phyloP scores from a whole-genome alignment of 2,113 vertebrate species.

The Chaetorhynchus papuensis region DNA sequence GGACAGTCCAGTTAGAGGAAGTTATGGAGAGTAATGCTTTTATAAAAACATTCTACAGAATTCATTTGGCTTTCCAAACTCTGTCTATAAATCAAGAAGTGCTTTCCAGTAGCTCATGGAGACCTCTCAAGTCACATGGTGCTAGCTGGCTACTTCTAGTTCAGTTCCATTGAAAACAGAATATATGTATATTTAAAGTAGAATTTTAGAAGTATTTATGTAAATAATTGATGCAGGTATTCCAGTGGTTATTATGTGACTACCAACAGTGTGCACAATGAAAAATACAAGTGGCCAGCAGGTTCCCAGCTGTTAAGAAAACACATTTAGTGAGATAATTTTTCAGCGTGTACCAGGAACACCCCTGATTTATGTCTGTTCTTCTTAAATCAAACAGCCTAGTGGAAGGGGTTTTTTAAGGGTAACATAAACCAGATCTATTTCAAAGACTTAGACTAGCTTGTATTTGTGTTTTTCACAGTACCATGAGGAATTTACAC shows the following conservation, averaged over 20 bases:
- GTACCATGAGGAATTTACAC: background rate
- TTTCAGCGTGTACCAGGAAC: background rate
- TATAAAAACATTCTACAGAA: conserved; percentile 16
- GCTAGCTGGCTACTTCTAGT: background rate
- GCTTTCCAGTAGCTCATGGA: background rate
- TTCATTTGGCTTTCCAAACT: conserved; percentile 4
- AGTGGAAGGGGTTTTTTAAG: background rate
- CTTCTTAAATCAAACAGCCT: background rate
- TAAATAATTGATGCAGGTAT: background rate
- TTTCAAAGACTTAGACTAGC: background rate
- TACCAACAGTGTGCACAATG: background rate
- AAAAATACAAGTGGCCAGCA: background rate
- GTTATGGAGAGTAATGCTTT: background rate
- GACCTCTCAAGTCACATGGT: background rate
- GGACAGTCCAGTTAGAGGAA: conserved; percentile 19
- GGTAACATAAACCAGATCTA: background rate
- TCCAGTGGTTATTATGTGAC: background rate
- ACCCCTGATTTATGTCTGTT: background rate
- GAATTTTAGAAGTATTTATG: background rate
- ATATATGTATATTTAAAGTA: background rate
- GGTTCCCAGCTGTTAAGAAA: background rate
- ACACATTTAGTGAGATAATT: background rate
- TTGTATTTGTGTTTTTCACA: background rate
- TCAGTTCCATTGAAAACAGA: background rate
- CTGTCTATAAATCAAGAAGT: background rate